Evolutionary conservation across 1,140 invertebrate species (phyloP), one percentile per base, ranked within the genome.

Genomic region (Sweltsa coloradensis): DNA sequence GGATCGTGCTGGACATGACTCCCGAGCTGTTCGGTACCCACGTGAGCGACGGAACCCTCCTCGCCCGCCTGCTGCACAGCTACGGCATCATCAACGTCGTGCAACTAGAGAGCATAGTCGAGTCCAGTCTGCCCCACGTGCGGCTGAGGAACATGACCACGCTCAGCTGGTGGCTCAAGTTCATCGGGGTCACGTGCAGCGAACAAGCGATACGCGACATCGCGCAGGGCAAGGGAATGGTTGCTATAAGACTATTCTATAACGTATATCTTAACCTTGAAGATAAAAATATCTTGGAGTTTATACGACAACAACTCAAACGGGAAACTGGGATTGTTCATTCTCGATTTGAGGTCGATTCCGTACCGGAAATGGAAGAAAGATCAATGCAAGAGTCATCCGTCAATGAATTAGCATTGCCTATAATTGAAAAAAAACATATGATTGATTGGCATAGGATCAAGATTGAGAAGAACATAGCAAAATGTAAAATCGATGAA

Each of bases 191-290:
- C 11, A 55, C 62, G 5, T 56, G 71, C 45, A 60, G 56, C 36
- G 64, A 71, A n/a, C 55, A 61, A 6, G 68, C 70, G 39, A 53
- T 76, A 36, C 51, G 60, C 1, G 66, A 66, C 29, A 67, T 76
- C 5, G 69, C 68, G 39, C 57, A 68, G 27, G 70, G 69, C 6
- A 68, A 67, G 46, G 68, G 68, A 18, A 64, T 65, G 7, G 56
- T 65, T 0, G 56, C 73, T 11, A 54, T 75, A 13, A 65, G 69
- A 11, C 53, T 79, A 7, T 72, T 77, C 54, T 77, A 76, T 59
- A 67, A 75, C 58, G 53, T 78, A 11, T 78, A 73, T 55, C 57
- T 78, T 14, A 62, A 64, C 49, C 60, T 79, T n/a, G 70, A 76
- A 40, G 69, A 68, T 51, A 72, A 68, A 53, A 70, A 75, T 57